phyloP scores from a whole-genome alignment of 2,113 vertebrate genomes.

The Psammodynastes pulverulentus region DNA sequence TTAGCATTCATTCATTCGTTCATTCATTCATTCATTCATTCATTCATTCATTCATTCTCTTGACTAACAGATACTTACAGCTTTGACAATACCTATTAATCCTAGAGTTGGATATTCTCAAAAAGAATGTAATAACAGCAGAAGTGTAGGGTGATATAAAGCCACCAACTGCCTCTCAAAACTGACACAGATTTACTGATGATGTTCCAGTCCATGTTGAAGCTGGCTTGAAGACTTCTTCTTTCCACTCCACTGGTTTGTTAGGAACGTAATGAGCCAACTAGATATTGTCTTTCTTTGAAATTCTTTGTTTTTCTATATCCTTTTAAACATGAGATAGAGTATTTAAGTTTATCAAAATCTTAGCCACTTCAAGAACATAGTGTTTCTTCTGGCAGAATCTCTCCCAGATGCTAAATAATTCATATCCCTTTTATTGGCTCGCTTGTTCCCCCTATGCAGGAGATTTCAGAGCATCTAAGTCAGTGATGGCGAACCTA shows the following conservation, averaged over 20 bases:
- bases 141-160: neutral
- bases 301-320: conserved; percentile 3
- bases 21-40: neutral
- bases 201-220: neutral
- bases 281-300: conserved; percentile 10
- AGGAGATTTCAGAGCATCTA: conserved; percentile 3
- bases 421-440: conserved; percentile 2
- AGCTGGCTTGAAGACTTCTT: neutral
- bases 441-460: conserved; percentile 7
- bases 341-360: neutral
- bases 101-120: neutral
- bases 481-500: too few species aligned
- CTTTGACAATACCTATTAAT: neutral
- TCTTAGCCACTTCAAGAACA: neutral
- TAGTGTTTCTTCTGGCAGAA: conserved; percentile 23
- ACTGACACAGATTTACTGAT: neutral
- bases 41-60: neutral
- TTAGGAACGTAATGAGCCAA: neutral
- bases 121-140: neutral
- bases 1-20: neutral
- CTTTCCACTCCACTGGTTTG: neutral
- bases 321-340: neutral
- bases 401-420: conserved; percentile 9
- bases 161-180: neutral
- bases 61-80: neutral